Base-by-base conservation (phyloP, 2,113 vertebrate genomes). In the Seriola dumerili region DNA sequence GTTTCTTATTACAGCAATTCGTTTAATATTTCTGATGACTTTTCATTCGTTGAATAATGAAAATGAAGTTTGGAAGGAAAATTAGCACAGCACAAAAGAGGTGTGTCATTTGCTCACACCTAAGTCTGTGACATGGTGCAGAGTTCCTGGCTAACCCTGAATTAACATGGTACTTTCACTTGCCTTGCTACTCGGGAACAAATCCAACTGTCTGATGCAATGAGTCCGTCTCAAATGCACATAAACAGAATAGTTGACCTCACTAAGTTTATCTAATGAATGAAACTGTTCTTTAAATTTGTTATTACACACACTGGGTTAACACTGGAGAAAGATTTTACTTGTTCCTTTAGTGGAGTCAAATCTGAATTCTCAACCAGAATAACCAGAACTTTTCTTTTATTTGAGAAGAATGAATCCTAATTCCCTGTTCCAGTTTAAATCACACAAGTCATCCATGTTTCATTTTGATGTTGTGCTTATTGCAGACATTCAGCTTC, bases 91-190 rank as follows among this genome's bases (percentile, higher is more conserved):
- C 34, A 10, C 25, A 8, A 52, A 66, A 59, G 61, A 71, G 83
- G 79, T 13, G 81, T 86, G 83, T 70, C 29, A 36, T 36, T 36
- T 36, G 34, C 6, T 36, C 34, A 75, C 52, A 32, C 54, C 55
- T 11, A 13, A 17, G 13, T 46, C 1, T 46, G 17, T 64, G 58
- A 6, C 25, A 10, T 9, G 40, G 29, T 29, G 29, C 29, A 29
- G 29, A 52, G 21, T 16, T 59, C 1, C 25, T 58, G 23, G 5
- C 25, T 16, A 52, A 8, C 50, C 7, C 2, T 21, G 8, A 21
- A 52, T 9, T 8, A 21, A 10, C 50, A n/a, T 9, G 50, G 7
- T 52, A 21, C 50, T 21, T 8, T 21, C 50, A 8, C 50, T 52
- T 9, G 50, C 8, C 19, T 8, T 0, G 17, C 48, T n/a, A 21